Evolutionary conservation across 92 coral and sea anemone species (phyloP).

Genomic region (Bergia puertoricense): DNA sequence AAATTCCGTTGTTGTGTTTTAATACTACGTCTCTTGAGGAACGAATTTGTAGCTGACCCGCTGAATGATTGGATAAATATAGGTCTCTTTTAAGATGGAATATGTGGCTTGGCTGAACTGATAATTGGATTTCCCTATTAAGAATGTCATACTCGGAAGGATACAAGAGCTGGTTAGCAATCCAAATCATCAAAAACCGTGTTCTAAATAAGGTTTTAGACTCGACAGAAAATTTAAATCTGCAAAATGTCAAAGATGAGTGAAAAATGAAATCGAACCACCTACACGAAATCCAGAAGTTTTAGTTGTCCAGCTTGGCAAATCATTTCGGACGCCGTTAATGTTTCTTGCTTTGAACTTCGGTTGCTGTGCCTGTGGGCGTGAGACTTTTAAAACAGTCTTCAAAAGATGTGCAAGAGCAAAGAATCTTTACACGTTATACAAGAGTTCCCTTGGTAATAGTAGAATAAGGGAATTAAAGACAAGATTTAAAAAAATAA

Average conservation of each 20-base stretch:
- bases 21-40: too few relatives aligned
- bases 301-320: too few relatives aligned
- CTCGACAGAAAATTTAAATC: background rate
- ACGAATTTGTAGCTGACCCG: background rate
- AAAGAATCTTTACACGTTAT: background rate
- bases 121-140: background rate
- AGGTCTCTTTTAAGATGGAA: background rate
- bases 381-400: too few relatives aligned
- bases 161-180: background rate
- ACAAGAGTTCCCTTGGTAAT: background rate
- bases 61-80: background rate
- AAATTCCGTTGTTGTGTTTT: background rate
- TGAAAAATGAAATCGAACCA: too few relatives aligned
- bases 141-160: too few relatives aligned
- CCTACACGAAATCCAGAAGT: too few relatives aligned
- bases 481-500: background rate
- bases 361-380: too few relatives aligned
- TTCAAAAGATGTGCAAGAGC: background rate
- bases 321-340: background rate
- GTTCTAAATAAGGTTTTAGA: background rate
- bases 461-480: background rate
- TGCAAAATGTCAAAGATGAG: background rate
- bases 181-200: background rate
- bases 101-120: background rate
- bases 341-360: background rate